phyloP scores from a whole-genome alignment of 2,797 vertebrate genomes.

The Dromococcyx pavoninus region DNA sequence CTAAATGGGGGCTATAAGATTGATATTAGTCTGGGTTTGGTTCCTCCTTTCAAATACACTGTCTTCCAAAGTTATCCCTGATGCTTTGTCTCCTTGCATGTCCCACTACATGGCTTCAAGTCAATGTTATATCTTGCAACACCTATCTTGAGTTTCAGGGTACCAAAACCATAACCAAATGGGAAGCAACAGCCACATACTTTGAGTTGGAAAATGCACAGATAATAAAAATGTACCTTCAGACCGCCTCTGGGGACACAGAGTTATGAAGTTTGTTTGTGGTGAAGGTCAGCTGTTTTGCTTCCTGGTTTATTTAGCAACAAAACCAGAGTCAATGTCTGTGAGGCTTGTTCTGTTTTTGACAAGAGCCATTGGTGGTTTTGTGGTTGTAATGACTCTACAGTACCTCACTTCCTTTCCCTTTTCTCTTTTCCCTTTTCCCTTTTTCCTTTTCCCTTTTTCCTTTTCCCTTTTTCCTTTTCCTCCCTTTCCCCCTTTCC shows the following conservation, averaged over 20 bases:
- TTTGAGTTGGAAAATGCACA: background rate
- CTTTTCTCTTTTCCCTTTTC: background rate
- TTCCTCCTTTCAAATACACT: background rate
- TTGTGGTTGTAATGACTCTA: background rate
- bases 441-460: too few species aligned
- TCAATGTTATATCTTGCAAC: background rate
- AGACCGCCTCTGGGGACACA: background rate
- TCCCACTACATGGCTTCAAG: background rate
- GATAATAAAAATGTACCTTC: background rate
- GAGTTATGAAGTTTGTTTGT: background rate
- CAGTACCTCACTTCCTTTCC: accelerated
- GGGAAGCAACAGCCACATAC: accelerated
- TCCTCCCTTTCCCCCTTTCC: too few species aligned
- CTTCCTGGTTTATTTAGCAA: background rate
- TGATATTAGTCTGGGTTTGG: background rate
- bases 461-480: too few species aligned
- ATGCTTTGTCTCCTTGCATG: background rate
- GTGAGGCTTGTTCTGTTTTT: background rate
- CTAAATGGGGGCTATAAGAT: background rate
- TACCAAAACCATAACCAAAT: background rate
- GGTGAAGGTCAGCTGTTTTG: background rate
- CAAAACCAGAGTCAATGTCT: background rate
- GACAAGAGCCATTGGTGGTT: background rate
- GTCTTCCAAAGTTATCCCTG: background rate
- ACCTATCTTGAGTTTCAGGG: background rate